These are phyloP conservation scores for Poeciliopsis paucimaculata DNA, from an alignment of 2,797 vertebrate species.

Conservation along the genomic window DNA sequence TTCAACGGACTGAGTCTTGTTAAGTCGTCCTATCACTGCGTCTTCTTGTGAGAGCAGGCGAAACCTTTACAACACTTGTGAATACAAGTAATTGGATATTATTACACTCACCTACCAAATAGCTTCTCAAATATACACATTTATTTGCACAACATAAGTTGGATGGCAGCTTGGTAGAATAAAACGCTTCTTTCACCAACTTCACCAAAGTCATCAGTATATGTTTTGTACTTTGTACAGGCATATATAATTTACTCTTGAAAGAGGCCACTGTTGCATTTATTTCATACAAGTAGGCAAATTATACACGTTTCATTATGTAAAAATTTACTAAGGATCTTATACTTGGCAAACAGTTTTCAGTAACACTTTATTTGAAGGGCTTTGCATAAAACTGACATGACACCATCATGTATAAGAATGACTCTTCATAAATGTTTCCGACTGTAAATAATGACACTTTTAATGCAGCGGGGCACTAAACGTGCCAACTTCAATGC, in stretches of 20 bases:
- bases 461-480: too few relatives aligned
- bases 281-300: too few relatives aligned
- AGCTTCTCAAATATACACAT: neutral
- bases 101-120: neutral
- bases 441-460: too few relatives aligned
- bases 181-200: neutral
- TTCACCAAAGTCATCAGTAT: neutral
- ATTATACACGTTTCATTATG: neutral
- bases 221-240: too few relatives aligned
- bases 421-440: too few relatives aligned
- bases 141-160: neutral
- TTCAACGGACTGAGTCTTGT: neutral
- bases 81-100: neutral
- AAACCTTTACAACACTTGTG: neutral
- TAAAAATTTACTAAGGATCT: neutral
- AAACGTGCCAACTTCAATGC: too few relatives aligned
- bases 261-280: too few relatives aligned
- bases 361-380: too few relatives aligned
- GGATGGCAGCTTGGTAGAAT: neutral
- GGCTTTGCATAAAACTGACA: too few relatives aligned
- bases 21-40: neutral
- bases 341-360: conserved; percentile 35
- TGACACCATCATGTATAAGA: too few relatives aligned
- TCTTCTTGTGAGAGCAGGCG: neutral
- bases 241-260: too few relatives aligned